phyloP scores from a whole-genome alignment of 1,140 invertebrate species.

The Telenomus remus region DNA sequence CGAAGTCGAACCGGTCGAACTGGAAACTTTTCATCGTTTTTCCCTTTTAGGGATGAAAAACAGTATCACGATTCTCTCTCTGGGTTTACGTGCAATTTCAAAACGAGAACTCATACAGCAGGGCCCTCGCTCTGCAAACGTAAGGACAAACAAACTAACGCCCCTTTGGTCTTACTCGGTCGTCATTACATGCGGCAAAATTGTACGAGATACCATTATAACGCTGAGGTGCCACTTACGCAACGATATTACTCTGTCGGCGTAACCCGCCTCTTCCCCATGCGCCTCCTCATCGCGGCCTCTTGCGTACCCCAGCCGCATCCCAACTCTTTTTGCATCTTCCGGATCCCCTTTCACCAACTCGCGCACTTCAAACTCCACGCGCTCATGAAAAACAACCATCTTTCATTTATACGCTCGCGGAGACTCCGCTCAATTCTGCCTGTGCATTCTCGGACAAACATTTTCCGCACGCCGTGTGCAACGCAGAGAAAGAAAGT shows the following conservation, averaged over 20 bases:
- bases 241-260: slow-evolving; percentile 50
- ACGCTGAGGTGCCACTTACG: slow-evolving; percentile 51
- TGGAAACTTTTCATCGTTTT: not conserved
- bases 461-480: slow-evolving; percentile 24
- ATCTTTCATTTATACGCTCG: slow-evolving; percentile 30
- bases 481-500: slow-evolving; percentile 12
- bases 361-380: slow-evolving; percentile 33
- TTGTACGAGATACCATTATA: slow-evolving; percentile 42
- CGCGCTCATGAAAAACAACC: slow-evolving; percentile 53
- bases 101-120: slow-evolving; percentile 18
- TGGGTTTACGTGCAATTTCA: slow-evolving; percentile 6
- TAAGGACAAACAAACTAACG: slow-evolving; percentile 36
- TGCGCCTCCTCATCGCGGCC: not conserved
- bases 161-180: slow-evolving; percentile 43
- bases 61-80: no score
- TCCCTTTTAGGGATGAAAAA: not conserved
- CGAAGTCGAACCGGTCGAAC: slow-evolving; percentile 1
- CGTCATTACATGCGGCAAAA: slow-evolving; percentile 50
- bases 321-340: slow-evolving; percentile 30
- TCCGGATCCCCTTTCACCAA: slow-evolving; percentile 12
- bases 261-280: slow-evolving; percentile 18
- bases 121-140: slow-evolving; percentile 41
- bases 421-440: slow-evolving; percentile 36
- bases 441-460: slow-evolving; percentile 19
- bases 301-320: slow-evolving; percentile 4